A percentile compares a stretch with the other conserved stretches of the same genome.
phyloP scores from a whole-genome alignment of 2,797 vertebrate genomes.

The Pantherophis vulpinus region DNA sequence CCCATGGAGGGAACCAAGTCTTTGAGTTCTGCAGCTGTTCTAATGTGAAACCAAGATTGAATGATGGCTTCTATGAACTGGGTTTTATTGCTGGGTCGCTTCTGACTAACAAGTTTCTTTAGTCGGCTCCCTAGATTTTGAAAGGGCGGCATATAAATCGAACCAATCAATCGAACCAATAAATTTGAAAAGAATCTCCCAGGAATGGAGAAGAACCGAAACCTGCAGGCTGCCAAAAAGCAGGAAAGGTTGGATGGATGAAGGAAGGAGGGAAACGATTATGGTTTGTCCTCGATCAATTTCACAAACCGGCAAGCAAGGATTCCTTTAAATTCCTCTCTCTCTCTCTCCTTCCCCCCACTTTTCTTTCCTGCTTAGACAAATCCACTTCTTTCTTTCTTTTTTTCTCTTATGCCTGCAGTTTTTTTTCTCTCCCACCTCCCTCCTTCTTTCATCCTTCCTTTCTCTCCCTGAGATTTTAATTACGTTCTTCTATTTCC shows the following conservation, averaged over 20 bases:
- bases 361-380: neutral
- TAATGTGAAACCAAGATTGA: too few species aligned
- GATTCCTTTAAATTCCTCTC: neutral
- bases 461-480: constrained; percentile 55
- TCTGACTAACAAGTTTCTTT: too few species aligned
- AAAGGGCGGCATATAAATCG: too few species aligned
- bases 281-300: neutral
- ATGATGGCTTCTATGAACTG: too few species aligned
- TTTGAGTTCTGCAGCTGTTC: too few species aligned
- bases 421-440: neutral
- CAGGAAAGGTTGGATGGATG: neutral
- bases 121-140: too few species aligned
- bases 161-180: too few species aligned
- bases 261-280: neutral
- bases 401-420: neutral
- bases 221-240: neutral
- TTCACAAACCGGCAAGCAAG: neutral
- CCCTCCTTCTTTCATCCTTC: neutral
- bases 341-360: neutral
- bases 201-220: neutral
- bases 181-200: neutral
- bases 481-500: constrained; percentile 68
- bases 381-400: constrained; percentile 1
- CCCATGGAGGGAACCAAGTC: too few species aligned
- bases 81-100: too few species aligned